Conservation (phyloP, 2,888 invertebrate genomes). For the Meliscaeva auricollis region DNA sequence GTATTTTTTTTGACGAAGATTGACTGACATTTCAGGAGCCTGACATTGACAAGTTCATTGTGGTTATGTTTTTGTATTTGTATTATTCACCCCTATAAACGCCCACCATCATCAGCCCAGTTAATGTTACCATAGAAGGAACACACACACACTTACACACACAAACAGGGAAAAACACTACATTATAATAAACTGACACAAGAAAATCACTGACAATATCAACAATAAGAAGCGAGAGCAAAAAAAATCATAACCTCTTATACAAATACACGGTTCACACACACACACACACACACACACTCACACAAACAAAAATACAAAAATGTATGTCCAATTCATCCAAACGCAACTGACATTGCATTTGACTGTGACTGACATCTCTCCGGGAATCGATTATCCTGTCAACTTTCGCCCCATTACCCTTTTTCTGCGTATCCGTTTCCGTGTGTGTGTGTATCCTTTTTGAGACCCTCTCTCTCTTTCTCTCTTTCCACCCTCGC, state of each 20-base stretch:
- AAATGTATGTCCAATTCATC: conserved; percentile 5
- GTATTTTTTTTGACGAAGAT: conserved; percentile 67
- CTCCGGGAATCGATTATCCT: conserved; percentile 74
- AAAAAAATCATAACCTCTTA: conserved; percentile 55
- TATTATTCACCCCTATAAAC: conserved; percentile 31
- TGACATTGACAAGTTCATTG: conserved; percentile 76
- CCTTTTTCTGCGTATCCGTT: conserved; percentile 67
- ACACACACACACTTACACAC: conserved; percentile 38
- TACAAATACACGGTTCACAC: not conserved
- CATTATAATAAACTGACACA: conserved; percentile 45
- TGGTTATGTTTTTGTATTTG: conserved; percentile 44
- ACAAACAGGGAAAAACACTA: conserved; percentile 48
- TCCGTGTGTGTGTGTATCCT: not conserved
- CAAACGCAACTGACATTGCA: conserved; percentile 67
- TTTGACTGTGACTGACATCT: conserved; percentile 76
- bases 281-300: conserved; percentile 31
- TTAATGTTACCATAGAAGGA: conserved; percentile 32
- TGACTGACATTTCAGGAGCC: conserved; percentile 73
- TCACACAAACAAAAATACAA: not conserved
- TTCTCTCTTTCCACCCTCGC: not conserved
- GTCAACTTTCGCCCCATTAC: conserved; percentile 74
- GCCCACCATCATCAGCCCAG: conserved; percentile 33
- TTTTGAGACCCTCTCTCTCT: not conserved
- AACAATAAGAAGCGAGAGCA: conserved; percentile 5
- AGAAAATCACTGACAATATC: conserved; percentile 32